Evolutionary conservation across 2,113 vertebrate genomes (phyloP).

Genomic region (Gambusia holbrooki): DNA sequence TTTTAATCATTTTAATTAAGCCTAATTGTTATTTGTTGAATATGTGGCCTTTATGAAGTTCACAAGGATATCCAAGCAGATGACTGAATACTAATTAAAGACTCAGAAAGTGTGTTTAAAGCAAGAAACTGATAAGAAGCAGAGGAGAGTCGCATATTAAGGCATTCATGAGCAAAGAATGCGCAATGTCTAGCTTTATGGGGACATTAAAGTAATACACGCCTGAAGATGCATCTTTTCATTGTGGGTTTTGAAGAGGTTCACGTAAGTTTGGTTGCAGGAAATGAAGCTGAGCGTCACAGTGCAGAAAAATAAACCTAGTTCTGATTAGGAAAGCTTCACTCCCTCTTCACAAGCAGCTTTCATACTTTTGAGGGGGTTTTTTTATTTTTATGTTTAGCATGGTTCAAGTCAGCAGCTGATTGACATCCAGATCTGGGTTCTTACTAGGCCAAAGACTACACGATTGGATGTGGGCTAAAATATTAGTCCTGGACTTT

Average conservation of each 20-base stretch:
- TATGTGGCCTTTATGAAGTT: conserved; percentile 66
- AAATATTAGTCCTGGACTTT: too few relatives aligned
- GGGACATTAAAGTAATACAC: neutral
- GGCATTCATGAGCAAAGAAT: neutral
- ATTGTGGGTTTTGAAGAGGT: neutral
- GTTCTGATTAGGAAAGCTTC: too few relatives aligned
- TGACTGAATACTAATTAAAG: conserved; percentile 62
- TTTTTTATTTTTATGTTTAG: too few relatives aligned
- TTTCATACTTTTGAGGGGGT: too few relatives aligned
- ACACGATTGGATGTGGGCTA: too few relatives aligned
- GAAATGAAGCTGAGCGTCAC: neutral
- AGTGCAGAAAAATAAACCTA: too few relatives aligned
- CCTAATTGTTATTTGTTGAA: conserved; percentile 73
- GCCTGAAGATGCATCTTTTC: neutral
- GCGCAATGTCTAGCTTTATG: neutral
- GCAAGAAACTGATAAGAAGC: conserved; percentile 54
- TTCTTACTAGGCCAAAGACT: too few relatives aligned
- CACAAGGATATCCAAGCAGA: conserved; percentile 53
- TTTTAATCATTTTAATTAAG: conserved; percentile 77
- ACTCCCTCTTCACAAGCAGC: too few relatives aligned
- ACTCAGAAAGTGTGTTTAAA: conserved; percentile 41
- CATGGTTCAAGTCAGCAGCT: too few relatives aligned
- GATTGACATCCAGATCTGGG: too few relatives aligned
- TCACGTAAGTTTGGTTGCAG: neutral
- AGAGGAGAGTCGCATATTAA: neutral